Percentiles rank a stretch among this genome's conserved stretches.
Conservation (phyloP, 2,113 vertebrate species). For the Saimiri boliviensis region DNA sequence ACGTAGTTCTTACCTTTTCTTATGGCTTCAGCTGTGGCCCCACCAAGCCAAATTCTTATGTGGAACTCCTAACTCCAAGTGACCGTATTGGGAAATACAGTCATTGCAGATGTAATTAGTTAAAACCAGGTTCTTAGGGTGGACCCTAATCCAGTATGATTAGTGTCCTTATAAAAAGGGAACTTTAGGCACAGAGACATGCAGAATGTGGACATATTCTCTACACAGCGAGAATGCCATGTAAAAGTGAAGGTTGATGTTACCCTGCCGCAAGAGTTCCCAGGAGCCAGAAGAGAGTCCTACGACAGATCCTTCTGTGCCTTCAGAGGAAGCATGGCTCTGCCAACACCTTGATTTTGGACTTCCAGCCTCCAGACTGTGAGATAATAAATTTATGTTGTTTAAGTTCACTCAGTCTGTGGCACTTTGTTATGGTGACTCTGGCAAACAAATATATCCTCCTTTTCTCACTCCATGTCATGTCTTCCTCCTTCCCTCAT, state of each 20-base stretch:
- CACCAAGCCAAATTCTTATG: neutral
- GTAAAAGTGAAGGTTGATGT: neutral
- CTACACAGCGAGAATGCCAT: neutral
- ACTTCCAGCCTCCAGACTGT: neutral
- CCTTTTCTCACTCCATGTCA: neutral
- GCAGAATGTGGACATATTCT: neutral
- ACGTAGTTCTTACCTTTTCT: neutral
- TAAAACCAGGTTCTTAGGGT: neutral
- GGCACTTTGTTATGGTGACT: neutral
- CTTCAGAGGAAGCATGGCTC: neutral
- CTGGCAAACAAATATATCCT: too few species aligned
- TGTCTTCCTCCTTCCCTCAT: neutral
- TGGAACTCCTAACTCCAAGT: neutral
- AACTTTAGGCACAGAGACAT: neutral
- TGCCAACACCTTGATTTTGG: neutral
- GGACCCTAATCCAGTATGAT: neutral
- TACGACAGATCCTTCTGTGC: neutral
- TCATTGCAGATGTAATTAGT: neutral
- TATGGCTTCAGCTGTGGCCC: neutral
- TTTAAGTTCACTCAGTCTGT: neutral
- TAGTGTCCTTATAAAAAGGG: neutral
- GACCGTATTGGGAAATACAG: neutral
- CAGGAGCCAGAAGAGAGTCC: neutral
- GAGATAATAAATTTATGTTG: neutral
- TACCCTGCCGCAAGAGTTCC: neutral